Percentiles rank a stretch among this genome's conserved stretches.
Evolutionary conservation across 2,797 vertebrate genomes (phyloP).

Genomic region (Brachyalestes nurse): DNA sequence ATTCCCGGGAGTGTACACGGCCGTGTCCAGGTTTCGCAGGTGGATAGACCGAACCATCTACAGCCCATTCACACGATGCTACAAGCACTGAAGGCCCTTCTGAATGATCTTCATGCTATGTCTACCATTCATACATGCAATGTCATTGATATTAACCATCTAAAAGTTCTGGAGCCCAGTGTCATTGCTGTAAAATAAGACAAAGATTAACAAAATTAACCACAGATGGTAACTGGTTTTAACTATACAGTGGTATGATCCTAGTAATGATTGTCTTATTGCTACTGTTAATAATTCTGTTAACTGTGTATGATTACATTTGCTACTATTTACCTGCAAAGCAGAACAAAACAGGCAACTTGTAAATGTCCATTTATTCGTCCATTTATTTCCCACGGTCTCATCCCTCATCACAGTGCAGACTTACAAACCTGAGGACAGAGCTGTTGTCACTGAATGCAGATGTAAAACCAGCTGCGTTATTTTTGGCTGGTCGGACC

Average conservation of each 20-base stretch:
- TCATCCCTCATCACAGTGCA: background rate
- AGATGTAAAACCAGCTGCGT: background rate
- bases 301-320: too few species aligned
- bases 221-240: too few species aligned
- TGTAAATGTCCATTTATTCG: too few species aligned
- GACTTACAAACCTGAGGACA: background rate
- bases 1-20: conserved; percentile 81
- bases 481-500: background rate
- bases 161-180: background rate
- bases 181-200: background rate
- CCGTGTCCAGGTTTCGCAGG: conserved; percentile 76
- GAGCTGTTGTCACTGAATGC: background rate
- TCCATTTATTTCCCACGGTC: too few species aligned
- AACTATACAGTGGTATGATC: too few species aligned
- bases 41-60: conserved; percentile 83
- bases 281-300: too few species aligned
- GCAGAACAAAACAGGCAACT: background rate
- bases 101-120: background rate
- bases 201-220: background rate
- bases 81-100: conserved; percentile 44
- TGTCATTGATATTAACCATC: background rate
- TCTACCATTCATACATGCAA: background rate
- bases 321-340: background rate
- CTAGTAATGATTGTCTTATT: too few species aligned
- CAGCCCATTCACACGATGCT: conserved; percentile 64